Evolutionary conservation across 2,797 vertebrate species (phyloP).

Genomic region (Melanotaenia boesemani): DNA sequence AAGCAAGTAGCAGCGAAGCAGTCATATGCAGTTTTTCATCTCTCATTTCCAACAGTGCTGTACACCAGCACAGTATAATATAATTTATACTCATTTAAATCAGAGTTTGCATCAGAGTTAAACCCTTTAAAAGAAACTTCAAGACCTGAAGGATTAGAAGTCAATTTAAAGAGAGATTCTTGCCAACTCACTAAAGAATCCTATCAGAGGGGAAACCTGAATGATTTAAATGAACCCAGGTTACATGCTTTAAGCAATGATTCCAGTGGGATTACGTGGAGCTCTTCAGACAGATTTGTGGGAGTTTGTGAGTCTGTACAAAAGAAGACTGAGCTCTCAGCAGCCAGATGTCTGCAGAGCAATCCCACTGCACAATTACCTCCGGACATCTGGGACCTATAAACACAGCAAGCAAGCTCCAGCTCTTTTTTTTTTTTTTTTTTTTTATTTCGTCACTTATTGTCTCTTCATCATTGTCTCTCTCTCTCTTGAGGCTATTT

Average conservation of each 20-base stretch:
- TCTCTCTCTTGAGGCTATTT: slow-evolving; percentile 44
- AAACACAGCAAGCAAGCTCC: slow-evolving; percentile 58
- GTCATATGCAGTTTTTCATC: slow-evolving; percentile 11
- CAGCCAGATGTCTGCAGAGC: slow-evolving; percentile 77
- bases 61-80: too few relatives aligned
- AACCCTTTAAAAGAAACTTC: slow-evolving; percentile 26
- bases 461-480: slow-evolving; percentile 61
- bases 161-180: slow-evolving; percentile 26
- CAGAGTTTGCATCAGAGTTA: slow-evolving; percentile 21
- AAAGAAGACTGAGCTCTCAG: slow-evolving; percentile 60
- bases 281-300: slow-evolving; percentile 63
- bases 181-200: slow-evolving; percentile 26
- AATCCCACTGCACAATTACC: slow-evolving; percentile 79
- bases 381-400: slow-evolving; percentile 80
- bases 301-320: slow-evolving; percentile 35
- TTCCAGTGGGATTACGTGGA: slow-evolving; percentile 64
- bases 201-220: slow-evolving; percentile 32
- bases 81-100: background rate
- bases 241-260: slow-evolving; percentile 57
- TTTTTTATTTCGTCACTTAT: slow-evolving; percentile 40
- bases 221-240: slow-evolving; percentile 68
- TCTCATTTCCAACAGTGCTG: background rate
- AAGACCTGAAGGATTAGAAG: slow-evolving; percentile 22
- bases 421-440: background rate
- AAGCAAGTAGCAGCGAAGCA: slow-evolving; percentile 4